These are phyloP conservation scores for Brenthis hecate DNA, from an alignment of 2,888 invertebrate species.

Conservation along the genomic window DNA sequence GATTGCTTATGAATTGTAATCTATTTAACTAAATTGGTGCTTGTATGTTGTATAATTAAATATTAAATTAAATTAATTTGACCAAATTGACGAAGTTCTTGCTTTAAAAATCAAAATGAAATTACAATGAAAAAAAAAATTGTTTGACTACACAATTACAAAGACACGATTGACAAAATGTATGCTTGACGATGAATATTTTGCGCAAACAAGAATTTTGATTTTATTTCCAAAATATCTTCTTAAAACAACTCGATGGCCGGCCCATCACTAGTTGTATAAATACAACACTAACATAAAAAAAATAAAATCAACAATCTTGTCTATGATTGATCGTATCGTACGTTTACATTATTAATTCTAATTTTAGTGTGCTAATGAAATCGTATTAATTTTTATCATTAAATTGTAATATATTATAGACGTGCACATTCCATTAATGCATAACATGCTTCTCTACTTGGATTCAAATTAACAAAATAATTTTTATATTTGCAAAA, in stretches of 20 bases:
- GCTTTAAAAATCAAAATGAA: background rate
- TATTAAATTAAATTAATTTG: background rate
- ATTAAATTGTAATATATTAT: slow-evolving; percentile 77
- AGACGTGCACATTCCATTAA: slow-evolving; percentile 76
- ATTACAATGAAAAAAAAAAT: background rate
- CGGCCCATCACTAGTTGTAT: slow-evolving; percentile 46
- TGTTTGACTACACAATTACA: slow-evolving; percentile 53
- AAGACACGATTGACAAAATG: slow-evolving; percentile 48
- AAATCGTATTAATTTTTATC: slow-evolving; percentile 77
- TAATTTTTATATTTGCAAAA: too few relatives aligned
- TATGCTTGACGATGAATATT: slow-evolving; percentile 46
- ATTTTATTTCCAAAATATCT: slow-evolving; percentile 43
- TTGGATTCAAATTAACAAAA: slow-evolving; percentile 21
- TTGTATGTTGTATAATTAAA: background rate
- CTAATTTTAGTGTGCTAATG: slow-evolving; percentile 80
- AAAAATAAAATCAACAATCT: slow-evolving; percentile 63
- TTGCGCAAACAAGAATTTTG: slow-evolving; percentile 51
- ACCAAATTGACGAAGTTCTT: slow-evolving; percentile 11
- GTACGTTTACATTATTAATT: slow-evolving; percentile 74
- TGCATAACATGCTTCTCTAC: slow-evolving; percentile 72
- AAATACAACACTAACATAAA: slow-evolving; percentile 20
- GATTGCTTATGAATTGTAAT: background rate
- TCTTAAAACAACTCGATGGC: slow-evolving; percentile 43
- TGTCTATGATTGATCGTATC: slow-evolving; percentile 56
- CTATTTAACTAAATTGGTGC: slow-evolving; percentile 21